These are phyloP conservation scores for Petrolisthes cinctipes DNA, from an alignment of 2,888 invertebrate genomes.

Conservation along the genomic window DNA sequence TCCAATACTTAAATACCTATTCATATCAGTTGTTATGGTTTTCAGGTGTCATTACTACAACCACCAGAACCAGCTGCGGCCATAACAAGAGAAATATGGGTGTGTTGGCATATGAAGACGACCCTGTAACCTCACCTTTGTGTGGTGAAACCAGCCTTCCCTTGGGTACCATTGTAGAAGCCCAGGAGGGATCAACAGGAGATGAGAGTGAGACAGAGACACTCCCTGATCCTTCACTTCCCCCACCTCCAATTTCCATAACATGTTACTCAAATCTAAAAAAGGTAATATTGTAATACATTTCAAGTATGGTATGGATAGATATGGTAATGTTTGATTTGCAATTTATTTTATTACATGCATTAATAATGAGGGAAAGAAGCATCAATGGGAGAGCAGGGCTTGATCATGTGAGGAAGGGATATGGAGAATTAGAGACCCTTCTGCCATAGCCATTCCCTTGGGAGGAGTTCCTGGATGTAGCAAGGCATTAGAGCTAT, in stretches of 20 bases:
- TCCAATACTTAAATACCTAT: no score
- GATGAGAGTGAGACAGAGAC: slow-evolving; percentile 49
- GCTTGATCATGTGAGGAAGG: no score
- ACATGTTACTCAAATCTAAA: neutral
- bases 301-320: no score
- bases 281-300: neutral
- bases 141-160: slow-evolving; percentile 47
- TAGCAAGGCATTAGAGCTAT: no score
- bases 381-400: no score
- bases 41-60: neutral
- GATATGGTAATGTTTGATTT: no score
- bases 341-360: no score
- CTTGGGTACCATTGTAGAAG: slow-evolving; percentile 56
- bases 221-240: neutral
- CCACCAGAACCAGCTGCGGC: neutral
- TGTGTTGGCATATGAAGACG: slow-evolving; percentile 38
- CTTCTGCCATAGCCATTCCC: no score
- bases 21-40: neutral
- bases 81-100: neutral
- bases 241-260: neutral
- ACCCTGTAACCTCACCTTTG: slow-evolving; percentile 36
- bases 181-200: slow-evolving; percentile 51
- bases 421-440: no score
- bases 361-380: no score
- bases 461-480: no score